phyloP scores from a whole-genome alignment of 2,888 invertebrate genomes.

The Cancer borealis region DNA sequence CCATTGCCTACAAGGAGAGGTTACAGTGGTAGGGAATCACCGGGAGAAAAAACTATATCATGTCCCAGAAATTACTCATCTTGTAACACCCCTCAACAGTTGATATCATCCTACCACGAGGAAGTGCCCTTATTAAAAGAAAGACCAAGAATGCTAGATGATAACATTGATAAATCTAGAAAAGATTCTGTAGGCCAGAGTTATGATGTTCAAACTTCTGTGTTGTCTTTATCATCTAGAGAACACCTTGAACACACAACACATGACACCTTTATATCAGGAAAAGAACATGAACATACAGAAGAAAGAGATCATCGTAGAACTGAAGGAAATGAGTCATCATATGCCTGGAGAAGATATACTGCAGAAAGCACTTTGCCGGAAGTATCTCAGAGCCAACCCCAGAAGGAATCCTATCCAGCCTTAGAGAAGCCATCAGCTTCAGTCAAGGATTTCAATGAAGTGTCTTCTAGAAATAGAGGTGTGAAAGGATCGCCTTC shows the following conservation, averaged over 20 bases:
- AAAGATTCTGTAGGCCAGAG: background rate
- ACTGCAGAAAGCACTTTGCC: constrained; percentile 34
- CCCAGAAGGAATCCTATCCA: constrained; percentile 47
- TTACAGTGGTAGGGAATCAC: constrained; percentile 33
- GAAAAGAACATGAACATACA: constrained; percentile 41
- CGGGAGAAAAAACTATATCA: background rate
- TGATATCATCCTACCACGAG: background rate
- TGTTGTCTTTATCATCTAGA: constrained; percentile 9
- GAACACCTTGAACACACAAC: background rate
- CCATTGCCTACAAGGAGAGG: constrained; percentile 44
- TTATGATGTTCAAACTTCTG: constrained; percentile 38
- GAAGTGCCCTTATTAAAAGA: background rate
- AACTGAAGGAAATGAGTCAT: background rate
- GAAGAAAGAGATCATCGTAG: constrained; percentile 28
- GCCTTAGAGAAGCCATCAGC: constrained; percentile 4
- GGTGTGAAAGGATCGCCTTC: constrained; percentile 58
- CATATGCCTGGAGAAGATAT: constrained; percentile 56
- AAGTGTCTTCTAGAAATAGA: constrained; percentile 50
- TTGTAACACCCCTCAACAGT: background rate
- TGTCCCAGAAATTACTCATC: background rate
- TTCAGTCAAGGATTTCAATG: constrained; percentile 29
- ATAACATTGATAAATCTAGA: background rate
- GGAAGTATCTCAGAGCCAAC: background rate
- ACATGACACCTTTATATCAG: constrained; percentile 22
- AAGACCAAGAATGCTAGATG: background rate